Base-by-base conservation (phyloP, 1,140 invertebrate genomes). In the Heliconius melpomene region DNA sequence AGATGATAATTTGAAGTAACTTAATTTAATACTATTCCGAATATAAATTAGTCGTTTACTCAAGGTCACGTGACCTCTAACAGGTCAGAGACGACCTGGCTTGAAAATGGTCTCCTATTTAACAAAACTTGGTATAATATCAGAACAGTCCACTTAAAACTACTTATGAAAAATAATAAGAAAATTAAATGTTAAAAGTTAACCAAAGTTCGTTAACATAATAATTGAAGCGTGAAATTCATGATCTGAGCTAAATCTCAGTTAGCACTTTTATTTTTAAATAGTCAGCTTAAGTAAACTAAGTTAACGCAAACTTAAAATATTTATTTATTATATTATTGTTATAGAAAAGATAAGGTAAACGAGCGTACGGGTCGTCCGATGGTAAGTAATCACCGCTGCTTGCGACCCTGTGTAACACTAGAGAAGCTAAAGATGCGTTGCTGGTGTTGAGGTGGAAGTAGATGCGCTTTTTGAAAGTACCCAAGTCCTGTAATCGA, bases 211-310 rank as follows among this genome's bases (percentile, higher is more conserved):
- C 23, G 60, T 26, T 66, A 66, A 66, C 60, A 66, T 66, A 66
- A 26, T 66, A 26, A 66, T 60, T 60, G 57, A 60, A n/a, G 57
- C 57, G 57, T 60, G n/a, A 60, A 60, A 60, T 60, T 60, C 57
- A 60, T 60, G 57, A 60, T 60, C 57, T 60, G n/a, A 60, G 57
- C n/a, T 60, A n/a, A 26, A 26, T 23, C 57, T 60, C 57, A 26
- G 57, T 60, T 60, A 60, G n/a, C 7, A 60, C 3, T 60, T 60
- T 60, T 60, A n/a, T 60, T 60, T 60, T 60, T 60, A 60, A 26
- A 60, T n/a, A 60, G 57, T 60, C 57, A 60, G 57, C 57, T 60
- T 23, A 60, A 60, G n/a, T 9, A 60, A 46, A 16, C 40, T 60
- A 60, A 9, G 8, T 20, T 54, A 54, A 20, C 20, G 2, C 8